Conservation (phyloP, 2,888 invertebrate genomes). For the Tenodera sinensis region DNA sequence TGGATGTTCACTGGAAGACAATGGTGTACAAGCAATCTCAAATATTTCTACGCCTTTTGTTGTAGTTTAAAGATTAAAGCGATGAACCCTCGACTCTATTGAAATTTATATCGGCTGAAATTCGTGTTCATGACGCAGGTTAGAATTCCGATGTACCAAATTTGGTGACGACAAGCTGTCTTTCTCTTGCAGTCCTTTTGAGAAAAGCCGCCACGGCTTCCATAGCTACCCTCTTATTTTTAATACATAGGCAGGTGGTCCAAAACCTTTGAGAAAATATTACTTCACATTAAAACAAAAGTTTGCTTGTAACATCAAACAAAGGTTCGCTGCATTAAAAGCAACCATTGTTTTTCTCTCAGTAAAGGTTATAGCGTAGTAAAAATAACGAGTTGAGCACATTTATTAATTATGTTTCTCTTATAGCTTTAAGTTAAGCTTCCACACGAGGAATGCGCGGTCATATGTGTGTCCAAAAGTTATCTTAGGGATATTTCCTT, state of each 20-base stretch:
- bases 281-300: background rate
- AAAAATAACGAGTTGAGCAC: background rate
- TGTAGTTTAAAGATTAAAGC: background rate
- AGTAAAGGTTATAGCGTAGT: background rate
- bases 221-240: background rate
- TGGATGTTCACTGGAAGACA: background rate
- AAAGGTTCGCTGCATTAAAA: background rate
- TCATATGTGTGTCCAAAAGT: background rate
- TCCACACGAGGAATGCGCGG: background rate
- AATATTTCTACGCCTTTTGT: background rate
- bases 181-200: background rate
- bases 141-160: background rate
- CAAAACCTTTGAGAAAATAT: background rate
- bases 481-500: no score
- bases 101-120: background rate
- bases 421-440: background rate
- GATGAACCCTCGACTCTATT: background rate
- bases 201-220: background rate
- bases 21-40: background rate
- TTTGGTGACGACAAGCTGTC: background rate
- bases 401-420: background rate
- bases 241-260: background rate
- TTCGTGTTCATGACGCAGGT: background rate
- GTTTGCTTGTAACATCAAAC: background rate
- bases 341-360: background rate